Conservation (phyloP, 2,888 invertebrate genomes). For the Cheilosia scutellata region DNA sequence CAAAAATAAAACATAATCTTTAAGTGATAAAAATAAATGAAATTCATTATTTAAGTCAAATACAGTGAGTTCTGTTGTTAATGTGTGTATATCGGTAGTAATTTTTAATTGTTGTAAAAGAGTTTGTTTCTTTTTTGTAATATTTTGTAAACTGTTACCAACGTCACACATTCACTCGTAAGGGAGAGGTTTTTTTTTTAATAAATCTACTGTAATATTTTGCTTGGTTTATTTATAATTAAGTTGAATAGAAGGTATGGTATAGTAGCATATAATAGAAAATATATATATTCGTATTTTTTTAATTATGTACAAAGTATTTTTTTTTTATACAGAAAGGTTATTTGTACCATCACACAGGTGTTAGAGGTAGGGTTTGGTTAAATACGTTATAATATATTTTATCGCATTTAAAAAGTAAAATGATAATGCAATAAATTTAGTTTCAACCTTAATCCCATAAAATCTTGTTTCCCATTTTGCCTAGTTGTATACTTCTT, state of each 20-base stretch:
- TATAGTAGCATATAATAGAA: slow-evolving; percentile 57
- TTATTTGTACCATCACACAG: slow-evolving; percentile 61
- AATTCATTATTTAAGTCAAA: slow-evolving; percentile 13
- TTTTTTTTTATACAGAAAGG: slow-evolving; percentile 44
- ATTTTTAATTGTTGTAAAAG: slow-evolving; percentile 31
- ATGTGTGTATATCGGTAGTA: neutral
- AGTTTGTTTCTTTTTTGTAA: slow-evolving; percentile 19
- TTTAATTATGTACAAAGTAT: slow-evolving; percentile 62
- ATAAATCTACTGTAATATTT: slow-evolving; percentile 54
- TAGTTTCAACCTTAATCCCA: slow-evolving; percentile 49
- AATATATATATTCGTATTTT: slow-evolving; percentile 30
- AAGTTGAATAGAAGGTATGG: slow-evolving; percentile 31
- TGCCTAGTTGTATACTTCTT: neutral
- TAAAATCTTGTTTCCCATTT: slow-evolving; percentile 16
- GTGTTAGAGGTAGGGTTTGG: slow-evolving; percentile 42
- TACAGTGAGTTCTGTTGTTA: slow-evolving; percentile 22
- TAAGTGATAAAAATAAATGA: neutral
- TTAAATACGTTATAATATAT: slow-evolving; percentile 29
- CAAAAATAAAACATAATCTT: neutral
- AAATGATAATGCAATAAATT: slow-evolving; percentile 33
- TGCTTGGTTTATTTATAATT: slow-evolving; percentile 35
- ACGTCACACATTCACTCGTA: slow-evolving; percentile 73
- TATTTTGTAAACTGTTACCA: slow-evolving; percentile 39
- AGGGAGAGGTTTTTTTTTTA: slow-evolving; percentile 48
- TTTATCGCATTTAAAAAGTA: slow-evolving; percentile 25